Conservation (phyloP, 2,797 vertebrate genomes). For the Chelmon rostratus region DNA sequence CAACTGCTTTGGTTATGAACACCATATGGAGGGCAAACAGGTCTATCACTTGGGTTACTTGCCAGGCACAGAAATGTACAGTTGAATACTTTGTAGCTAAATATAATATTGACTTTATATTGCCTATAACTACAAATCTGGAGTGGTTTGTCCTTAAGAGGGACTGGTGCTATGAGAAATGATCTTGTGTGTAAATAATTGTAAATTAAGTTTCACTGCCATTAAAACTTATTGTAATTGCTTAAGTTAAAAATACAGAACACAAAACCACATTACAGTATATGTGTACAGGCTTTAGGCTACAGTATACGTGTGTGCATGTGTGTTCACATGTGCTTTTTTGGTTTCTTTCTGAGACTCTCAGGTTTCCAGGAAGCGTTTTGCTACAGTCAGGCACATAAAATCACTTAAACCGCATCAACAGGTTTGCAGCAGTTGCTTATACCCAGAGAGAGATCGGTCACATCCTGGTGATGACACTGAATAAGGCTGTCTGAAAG, state of each 20-base stretch:
- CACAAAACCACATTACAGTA: not conserved
- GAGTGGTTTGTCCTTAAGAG: not conserved
- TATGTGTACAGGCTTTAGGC: not conserved
- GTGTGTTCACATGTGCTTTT: too few relatives aligned
- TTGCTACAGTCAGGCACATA: not conserved
- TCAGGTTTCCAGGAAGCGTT: not conserved
- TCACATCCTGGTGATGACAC: slow-evolving; percentile 22
- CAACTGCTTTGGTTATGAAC: not conserved
- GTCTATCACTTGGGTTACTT: not conserved
- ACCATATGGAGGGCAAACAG: not conserved
- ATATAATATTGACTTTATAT: not conserved
- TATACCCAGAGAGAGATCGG: not conserved
- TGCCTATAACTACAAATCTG: slow-evolving; percentile 3
- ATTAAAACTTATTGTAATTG: not conserved
- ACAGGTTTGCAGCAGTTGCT: slow-evolving; percentile 4
- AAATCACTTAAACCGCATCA: not conserved
- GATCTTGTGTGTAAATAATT: not conserved
- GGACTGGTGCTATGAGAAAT: not conserved
- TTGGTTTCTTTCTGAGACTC: not conserved
- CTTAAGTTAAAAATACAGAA: not conserved
- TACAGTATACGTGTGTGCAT: not conserved
- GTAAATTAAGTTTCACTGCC: not conserved
- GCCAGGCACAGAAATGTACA: not conserved
- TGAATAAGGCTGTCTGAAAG: not conserved
- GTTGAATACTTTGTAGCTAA: slow-evolving; percentile 9